phyloP scores from a whole-genome alignment of 2,113 vertebrate species.

The Gymnobelideus leadbeateri region DNA sequence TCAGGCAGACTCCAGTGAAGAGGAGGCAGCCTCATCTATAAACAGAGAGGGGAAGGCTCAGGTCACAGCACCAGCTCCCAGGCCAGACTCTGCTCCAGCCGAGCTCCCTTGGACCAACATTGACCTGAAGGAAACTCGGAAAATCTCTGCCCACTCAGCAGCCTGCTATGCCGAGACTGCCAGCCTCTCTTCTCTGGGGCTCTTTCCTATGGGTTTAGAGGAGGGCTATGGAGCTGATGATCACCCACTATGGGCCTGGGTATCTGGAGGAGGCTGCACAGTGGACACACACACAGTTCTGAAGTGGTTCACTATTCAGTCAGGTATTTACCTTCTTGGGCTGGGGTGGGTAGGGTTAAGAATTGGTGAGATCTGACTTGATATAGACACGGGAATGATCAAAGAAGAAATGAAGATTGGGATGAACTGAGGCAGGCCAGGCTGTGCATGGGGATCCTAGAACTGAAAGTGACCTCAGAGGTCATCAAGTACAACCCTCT shows the following conservation, averaged over 20 bases:
- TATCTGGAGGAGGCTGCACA: conserved; percentile 92
- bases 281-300: conserved; percentile 89
- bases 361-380: background rate
- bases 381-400: background rate
- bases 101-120: conserved; percentile 94
- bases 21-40: background rate
- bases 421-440: background rate
- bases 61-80: conserved; percentile 58
- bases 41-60: background rate
- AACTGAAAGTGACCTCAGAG: background rate
- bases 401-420: background rate
- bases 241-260: conserved; percentile 94
- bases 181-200: conserved; percentile 89
- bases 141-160: conserved; percentile 67
- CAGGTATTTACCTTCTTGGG: conserved; percentile 83
- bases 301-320: conserved; percentile 90
- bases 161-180: conserved; percentile 83
- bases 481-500: background rate
- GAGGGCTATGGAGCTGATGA: conserved; percentile 88
- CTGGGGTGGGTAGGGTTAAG: background rate
- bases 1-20: background rate
- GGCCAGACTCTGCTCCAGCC: conserved; percentile 69
- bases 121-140: conserved; percentile 92
- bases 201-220: conserved; percentile 87
- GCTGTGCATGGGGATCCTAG: background rate